Base-by-base conservation (phyloP, 2,113 vertebrate species). In the Syrrhaptes paradoxus region DNA sequence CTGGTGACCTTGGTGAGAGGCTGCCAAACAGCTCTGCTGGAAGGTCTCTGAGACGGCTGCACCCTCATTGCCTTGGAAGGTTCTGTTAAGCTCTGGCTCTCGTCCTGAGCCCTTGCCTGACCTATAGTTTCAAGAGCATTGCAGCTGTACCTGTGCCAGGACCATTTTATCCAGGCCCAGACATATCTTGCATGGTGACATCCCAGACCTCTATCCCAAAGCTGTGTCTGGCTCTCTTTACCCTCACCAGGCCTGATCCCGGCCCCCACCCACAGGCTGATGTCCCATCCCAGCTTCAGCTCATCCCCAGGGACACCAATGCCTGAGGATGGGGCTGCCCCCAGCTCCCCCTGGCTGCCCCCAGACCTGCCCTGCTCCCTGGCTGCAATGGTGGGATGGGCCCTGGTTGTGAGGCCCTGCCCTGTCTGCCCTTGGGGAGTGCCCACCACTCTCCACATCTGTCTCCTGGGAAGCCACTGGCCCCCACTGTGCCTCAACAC, bases 381-480 rank as follows among this genome's bases (percentile, higher is more conserved):
- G 28, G 4, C 7, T 43, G 26, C 48, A 31, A 1, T 6, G 25
- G 18, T 34, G 21, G 54, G 16, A 31, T 17, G 16, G 13, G 21
- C 12, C 24, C 34, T 41, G 41, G 13, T 20, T 45, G 7, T n/a
- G 45, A 48, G 13, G 12, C 7, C 7, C 10, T 51, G 8, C 4
- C 16, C 20, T 41, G 21, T 14, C 41, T 72, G 10, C 4, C 25
- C 45, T 41, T 13, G 4, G 15, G 17, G 34, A 22, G 4, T 3
- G 2, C 11, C 11, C 13, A 22, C 18, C 21, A 7, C 14, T 46
- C 7, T 17, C 32, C 25, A 36, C 1, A 1, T 6, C 26, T 36
- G 43, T 17, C 11, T 10, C 9, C 11, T 0, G 0, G 17, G n/a
- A 6, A 73, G 6, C 14, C 17, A 8, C 2, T 2, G 0, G 19